Evolutionary conservation across 2,113 vertebrate genomes (phyloP).

Genomic region (Maccullochella peelii): DNA sequence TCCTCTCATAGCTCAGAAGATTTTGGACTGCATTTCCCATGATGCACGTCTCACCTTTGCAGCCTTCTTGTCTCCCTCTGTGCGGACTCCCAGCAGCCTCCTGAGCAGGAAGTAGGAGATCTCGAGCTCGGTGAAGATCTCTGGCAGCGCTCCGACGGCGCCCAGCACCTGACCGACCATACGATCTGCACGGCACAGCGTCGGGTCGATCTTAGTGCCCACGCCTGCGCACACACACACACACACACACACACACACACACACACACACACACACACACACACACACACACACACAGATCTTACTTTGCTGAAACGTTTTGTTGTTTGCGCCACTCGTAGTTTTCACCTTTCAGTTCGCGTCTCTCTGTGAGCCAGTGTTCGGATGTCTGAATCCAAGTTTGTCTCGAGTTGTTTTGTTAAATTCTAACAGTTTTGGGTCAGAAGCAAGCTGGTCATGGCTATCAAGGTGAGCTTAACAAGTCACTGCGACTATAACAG

Average conservation of each 20-base stretch:
- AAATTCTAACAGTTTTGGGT: not conserved
- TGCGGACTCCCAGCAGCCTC: slow-evolving; percentile 94
- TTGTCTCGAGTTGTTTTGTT: no score
- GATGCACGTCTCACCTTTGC: slow-evolving; percentile 88
- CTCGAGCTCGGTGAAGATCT: slow-evolving; percentile 98
- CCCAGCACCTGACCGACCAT: slow-evolving; percentile 99
- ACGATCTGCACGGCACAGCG: slow-evolving; percentile 95
- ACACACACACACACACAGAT: not conserved
- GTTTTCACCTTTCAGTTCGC: not conserved
- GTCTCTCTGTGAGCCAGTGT: no score
- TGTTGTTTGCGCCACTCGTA: not conserved
- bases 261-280: no score
- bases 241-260: no score
- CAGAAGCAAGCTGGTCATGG: not conserved
- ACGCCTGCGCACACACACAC: slow-evolving; percentile 85
- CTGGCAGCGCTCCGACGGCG: slow-evolving; percentile 95
- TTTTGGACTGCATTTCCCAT: slow-evolving; percentile 1
- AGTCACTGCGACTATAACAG: no score
- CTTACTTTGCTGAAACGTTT: no score
- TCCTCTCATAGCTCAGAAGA: not conserved
- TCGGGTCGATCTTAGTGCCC: slow-evolving; percentile 98
- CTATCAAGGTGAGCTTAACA: no score
- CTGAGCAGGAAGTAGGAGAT: slow-evolving; percentile 97
- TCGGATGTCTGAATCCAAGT: no score
- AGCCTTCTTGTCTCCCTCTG: slow-evolving; percentile 98